A percentile compares a stretch with the other conserved stretches of the same genome.
Conservation (phyloP, 2,797 vertebrate genomes). For the Caiman crocodilus region DNA sequence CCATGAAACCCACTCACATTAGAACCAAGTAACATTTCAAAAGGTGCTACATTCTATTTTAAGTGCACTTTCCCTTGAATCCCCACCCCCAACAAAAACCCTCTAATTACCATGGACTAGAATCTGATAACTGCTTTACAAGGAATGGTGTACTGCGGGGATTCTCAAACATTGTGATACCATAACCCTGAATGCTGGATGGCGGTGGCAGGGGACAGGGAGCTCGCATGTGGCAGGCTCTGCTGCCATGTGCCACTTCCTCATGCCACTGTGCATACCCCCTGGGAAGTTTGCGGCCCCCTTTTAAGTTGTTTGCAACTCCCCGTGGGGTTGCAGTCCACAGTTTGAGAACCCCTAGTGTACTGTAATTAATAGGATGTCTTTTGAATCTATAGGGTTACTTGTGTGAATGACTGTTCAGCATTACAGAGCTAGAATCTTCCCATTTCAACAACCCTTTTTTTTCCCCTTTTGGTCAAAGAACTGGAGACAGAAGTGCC, state of each 20-base stretch:
- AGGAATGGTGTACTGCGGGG: no score
- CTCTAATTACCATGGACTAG: not conserved
- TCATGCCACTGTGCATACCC: no score
- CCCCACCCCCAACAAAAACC: slow-evolving; percentile 14
- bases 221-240: no score
- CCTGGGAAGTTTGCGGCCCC: no score
- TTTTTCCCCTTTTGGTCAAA: not conserved
- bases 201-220: no score
- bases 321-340: not conserved
- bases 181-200: no score
- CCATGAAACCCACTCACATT: not conserved
- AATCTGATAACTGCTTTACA: not conserved
- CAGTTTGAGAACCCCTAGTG: slow-evolving; percentile 15
- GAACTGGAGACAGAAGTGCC: slow-evolving; percentile 32
- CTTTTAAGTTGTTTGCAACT: no score
- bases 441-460: slow-evolving; percentile 37
- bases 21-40: not conserved
- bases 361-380: slow-evolving; percentile 10
- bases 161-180: no score
- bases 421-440: not conserved
- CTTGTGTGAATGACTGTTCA: slow-evolving; percentile 9
- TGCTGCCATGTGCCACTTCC: no score
- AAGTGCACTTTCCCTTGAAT: not conserved
- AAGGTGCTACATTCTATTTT: not conserved
- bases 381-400: slow-evolving; percentile 8